These are phyloP conservation scores for Incurvaria masculella DNA, from an alignment of 2,888 invertebrate genomes.

Conservation along the genomic window DNA sequence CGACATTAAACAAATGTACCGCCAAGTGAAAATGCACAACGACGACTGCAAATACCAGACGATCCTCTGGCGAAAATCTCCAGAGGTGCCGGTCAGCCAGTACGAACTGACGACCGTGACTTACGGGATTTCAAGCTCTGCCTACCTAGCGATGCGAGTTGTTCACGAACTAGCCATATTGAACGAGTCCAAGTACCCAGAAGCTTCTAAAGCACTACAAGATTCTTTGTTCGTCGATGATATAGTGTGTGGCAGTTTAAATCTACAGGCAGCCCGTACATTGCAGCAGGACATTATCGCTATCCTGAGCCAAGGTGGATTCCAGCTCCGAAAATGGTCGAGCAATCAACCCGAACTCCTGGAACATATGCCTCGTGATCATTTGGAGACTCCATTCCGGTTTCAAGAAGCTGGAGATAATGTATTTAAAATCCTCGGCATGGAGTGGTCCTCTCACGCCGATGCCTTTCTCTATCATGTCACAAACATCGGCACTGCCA, in stretches of 20 bases:
- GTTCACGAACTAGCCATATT: constrained; percentile 11
- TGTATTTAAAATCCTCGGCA: constrained; percentile 13
- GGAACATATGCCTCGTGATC: constrained; percentile 6
- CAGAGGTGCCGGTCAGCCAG: constrained; percentile 12
- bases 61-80: constrained; percentile 16
- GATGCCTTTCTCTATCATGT: constrained; percentile 6
- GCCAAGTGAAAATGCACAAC: constrained; percentile 12
- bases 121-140: constrained; percentile 15
- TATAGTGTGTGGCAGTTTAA: constrained; percentile 5
- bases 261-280: constrained; percentile 1
- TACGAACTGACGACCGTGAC: constrained; percentile 16
- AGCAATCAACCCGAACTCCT: constrained; percentile 6
- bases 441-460: constrained; percentile 12
- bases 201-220: constrained; percentile 4
- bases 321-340: constrained; percentile 16
- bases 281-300: constrained; percentile 12
- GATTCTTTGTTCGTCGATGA: constrained; percentile 10
- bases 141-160: constrained; percentile 11
- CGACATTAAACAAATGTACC: constrained; percentile 19
- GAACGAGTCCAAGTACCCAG: constrained; percentile 7
- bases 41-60: constrained; percentile 15
- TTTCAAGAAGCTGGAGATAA: constrained; percentile 5
- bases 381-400: constrained; percentile 6
- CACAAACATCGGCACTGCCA: constrained; percentile 5
- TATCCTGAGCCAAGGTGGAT: constrained; percentile 16